Percentiles rank a stretch among this genome's conserved stretches.
Conservation (phyloP, 92 coral and sea anemone genomes). For the Porites rus region DNA sequence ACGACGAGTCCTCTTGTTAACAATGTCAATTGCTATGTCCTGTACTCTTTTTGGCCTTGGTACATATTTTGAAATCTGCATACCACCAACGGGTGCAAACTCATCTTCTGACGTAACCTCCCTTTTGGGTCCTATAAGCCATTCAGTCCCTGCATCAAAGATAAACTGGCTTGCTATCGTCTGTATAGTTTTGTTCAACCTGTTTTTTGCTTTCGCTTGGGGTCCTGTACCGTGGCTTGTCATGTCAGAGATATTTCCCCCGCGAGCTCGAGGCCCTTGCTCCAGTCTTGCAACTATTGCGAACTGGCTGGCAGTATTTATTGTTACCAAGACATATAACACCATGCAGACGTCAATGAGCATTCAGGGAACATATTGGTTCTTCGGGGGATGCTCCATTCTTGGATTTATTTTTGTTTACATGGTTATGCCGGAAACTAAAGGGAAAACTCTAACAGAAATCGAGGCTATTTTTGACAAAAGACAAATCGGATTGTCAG, state of each 20-base stretch:
- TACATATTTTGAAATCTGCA: constrained; percentile 8
- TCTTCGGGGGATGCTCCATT: constrained; percentile 78
- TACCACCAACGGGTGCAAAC: not conserved
- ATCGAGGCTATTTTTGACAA: constrained; percentile 77
- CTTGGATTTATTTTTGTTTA: constrained; percentile 72
- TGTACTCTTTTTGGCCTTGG: constrained; percentile 19
- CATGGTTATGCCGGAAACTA: constrained; percentile 84
- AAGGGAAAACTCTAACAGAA: constrained; percentile 83
- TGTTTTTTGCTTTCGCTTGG: constrained; percentile 20
- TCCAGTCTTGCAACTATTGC: constrained; percentile 68
- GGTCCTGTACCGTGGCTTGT: constrained; percentile 71
- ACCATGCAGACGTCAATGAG: constrained; percentile 55
- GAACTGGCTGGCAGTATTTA: constrained; percentile 72
- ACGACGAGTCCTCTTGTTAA: constrained; percentile 19
- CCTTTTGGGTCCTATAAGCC: not conserved
- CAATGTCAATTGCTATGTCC: not conserved
- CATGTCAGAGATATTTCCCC: constrained; percentile 80
- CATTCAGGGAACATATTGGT: constrained; percentile 78
- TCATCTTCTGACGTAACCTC: not conserved
- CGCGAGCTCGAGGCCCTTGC: constrained; percentile 79
- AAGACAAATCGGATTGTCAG: no score
- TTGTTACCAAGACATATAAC: constrained; percentile 71
- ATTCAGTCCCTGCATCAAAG: constrained; percentile 26
- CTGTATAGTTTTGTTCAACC: constrained; percentile 3
- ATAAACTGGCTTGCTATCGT: not conserved